A percentile compares a stretch with the other conserved stretches of the same genome.
These are phyloP conservation scores for Gryon sp. DNA, from an alignment of 1,140 invertebrate genomes.

Conservation along the genomic window DNA sequence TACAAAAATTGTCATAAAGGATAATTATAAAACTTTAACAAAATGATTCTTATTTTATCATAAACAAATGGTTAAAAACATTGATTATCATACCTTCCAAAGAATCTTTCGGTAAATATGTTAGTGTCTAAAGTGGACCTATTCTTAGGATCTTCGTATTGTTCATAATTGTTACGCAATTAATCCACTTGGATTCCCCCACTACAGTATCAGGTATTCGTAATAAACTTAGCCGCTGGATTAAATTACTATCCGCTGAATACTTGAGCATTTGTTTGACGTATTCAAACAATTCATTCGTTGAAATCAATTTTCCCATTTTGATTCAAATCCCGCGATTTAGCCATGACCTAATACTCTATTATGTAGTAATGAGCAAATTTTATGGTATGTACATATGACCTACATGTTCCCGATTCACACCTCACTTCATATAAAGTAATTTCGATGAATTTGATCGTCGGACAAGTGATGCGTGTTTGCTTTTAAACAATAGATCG, in stretches of 20 bases:
- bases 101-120: no score
- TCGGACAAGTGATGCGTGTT: conserved; percentile 58
- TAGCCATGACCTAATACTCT: conserved; percentile 33
- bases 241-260: conserved; percentile 12
- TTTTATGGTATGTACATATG: conserved; percentile 50
- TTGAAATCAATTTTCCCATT: conserved; percentile 10
- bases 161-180: conserved; percentile 18
- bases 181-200: not conserved
- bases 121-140: no score
- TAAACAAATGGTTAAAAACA: no score
- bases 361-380: conserved; percentile 48
- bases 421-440: conserved; percentile 53
- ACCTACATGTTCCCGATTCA: conserved; percentile 46
- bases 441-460: conserved; percentile 62
- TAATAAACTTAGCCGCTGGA: conserved; percentile 10
- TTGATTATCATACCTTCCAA: no score
- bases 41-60: no score
- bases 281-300: conserved; percentile 30
- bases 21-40: no score
- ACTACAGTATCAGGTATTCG: not conserved
- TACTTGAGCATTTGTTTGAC: conserved; percentile 36
- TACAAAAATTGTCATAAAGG: no score
- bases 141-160: no score
- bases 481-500: conserved; percentile 64
- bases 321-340: conserved; percentile 10